Evolutionary conservation across 2,888 invertebrate species (phyloP).

Genomic region (Arctia plantaginis): DNA sequence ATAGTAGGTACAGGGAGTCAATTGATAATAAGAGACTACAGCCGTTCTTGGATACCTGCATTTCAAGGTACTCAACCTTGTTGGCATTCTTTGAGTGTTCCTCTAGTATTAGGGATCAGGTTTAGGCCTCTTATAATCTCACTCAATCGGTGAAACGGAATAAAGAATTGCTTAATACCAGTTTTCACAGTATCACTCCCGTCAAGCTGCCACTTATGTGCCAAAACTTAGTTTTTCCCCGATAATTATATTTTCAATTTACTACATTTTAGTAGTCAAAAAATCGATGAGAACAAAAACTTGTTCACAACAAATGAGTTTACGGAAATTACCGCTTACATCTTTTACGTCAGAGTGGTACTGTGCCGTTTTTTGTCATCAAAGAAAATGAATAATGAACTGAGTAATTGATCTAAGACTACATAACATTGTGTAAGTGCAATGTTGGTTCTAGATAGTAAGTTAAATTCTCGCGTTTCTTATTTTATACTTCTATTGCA

Average conservation of each 20-base stretch:
- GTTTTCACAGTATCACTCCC: no score
- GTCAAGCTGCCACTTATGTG: no score
- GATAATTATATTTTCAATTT: not conserved
- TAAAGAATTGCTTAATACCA: no score
- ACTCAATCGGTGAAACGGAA: no score
- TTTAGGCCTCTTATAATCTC: no score
- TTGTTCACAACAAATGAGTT: not conserved
- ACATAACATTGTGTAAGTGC: not conserved
- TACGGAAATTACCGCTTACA: not conserved
- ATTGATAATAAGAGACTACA: no score
- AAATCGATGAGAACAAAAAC: not conserved
- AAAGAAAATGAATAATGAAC: not conserved
- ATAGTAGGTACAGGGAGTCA: no score
- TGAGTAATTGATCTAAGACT: not conserved
- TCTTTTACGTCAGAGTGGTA: not conserved
- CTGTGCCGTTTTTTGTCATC: not conserved
- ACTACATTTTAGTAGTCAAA: not conserved
- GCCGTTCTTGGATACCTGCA: no score
- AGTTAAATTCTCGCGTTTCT: not conserved
- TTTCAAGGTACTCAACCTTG: no score
- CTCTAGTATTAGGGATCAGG: no score
- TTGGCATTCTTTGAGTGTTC: no score
- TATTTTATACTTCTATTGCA: not conserved
- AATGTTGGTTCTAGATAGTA: not conserved
- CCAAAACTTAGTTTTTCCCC: no score